phyloP scores from a whole-genome alignment of 2,888 invertebrate species.

The Athrips mouffetella region DNA sequence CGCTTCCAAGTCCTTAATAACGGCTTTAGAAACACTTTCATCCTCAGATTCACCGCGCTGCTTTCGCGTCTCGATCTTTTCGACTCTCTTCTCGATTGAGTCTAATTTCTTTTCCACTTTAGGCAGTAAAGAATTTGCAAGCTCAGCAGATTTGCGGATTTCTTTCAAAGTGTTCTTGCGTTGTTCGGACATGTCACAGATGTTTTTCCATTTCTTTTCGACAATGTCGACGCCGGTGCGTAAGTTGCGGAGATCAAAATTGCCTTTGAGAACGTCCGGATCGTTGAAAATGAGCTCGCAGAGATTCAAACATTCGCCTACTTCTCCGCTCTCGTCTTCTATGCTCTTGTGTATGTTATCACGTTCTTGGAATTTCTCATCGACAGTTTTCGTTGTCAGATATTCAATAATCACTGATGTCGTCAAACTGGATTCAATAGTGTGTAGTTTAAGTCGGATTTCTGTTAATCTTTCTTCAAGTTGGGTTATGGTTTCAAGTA shows the following conservation, averaged over 20 bases:
- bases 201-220: constrained; percentile 88
- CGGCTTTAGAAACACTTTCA: constrained; percentile 78
- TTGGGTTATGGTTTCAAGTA: constrained; percentile 83
- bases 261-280: constrained; percentile 83
- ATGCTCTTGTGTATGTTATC: constrained; percentile 86
- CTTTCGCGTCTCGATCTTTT: constrained; percentile 67
- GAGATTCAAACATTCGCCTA: constrained; percentile 87
- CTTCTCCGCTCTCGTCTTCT: constrained; percentile 86
- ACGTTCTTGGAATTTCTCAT: constrained; percentile 83
- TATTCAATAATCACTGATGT: constrained; percentile 83
- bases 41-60: constrained; percentile 64
- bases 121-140: constrained; percentile 80
- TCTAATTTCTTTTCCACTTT: constrained; percentile 81
- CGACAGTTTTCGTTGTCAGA: constrained; percentile 81
- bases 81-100: constrained; percentile 78
- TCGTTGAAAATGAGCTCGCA: constrained; percentile 88
- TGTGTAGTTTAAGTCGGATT: constrained; percentile 84
- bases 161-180: constrained; percentile 68
- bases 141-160: constrained; percentile 80
- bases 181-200: constrained; percentile 85
- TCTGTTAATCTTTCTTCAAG: constrained; percentile 85
- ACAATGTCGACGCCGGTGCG: constrained; percentile 83
- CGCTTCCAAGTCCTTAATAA: constrained; percentile 78
- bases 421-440: constrained; percentile 83
- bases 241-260: constrained; percentile 84